Conservation (phyloP, 2,797 vertebrate species). For the Eulemur rubriventer region DNA sequence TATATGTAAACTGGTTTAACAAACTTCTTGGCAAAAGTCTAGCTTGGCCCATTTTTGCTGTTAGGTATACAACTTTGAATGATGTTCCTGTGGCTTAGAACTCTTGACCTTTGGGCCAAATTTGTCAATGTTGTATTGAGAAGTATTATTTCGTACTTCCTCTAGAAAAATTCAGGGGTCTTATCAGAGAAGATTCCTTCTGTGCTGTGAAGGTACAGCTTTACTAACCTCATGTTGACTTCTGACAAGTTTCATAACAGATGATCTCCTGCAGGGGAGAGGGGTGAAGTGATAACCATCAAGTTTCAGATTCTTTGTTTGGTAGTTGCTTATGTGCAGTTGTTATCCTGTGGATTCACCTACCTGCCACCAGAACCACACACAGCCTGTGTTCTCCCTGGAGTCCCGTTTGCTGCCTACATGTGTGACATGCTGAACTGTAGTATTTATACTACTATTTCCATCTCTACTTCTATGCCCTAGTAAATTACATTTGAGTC, state of each 20-base stretch:
- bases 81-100: background rate
- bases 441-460: background rate
- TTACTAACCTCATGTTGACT: background rate
- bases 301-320: background rate
- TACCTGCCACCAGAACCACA: background rate
- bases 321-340: background rate
- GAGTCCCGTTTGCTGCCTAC: background rate
- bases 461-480: background rate
- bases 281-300: background rate
- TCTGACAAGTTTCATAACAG: background rate
- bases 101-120: background rate
- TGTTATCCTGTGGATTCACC: background rate
- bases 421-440: background rate
- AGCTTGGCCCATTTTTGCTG: background rate
- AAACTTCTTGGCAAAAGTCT: background rate
- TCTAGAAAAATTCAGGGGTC: background rate
- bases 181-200: background rate
- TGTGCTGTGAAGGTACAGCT: background rate
- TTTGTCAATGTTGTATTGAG: background rate
- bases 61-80: background rate
- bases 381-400: accelerated
- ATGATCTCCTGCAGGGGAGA: background rate
- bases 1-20: background rate
- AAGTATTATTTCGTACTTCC: background rate
- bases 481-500: background rate